Evolutionary conservation across 2,888 invertebrate genomes (phyloP).

Genomic region (Hoplodrina ambigua): DNA sequence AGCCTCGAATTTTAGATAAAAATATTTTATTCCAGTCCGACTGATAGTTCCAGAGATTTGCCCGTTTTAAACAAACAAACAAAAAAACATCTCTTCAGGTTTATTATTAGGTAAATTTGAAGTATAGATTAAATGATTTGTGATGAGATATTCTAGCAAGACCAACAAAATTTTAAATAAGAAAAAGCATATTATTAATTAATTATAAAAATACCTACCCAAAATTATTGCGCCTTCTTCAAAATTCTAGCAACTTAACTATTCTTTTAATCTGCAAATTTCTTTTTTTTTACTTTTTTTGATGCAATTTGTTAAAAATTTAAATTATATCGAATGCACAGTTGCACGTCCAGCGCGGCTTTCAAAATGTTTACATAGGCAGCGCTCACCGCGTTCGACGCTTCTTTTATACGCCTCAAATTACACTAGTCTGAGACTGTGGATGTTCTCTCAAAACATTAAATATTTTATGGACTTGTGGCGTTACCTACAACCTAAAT

Average conservation of each 20-base stretch:
- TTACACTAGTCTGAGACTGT: slow-evolving; percentile 1
- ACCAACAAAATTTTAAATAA: background rate
- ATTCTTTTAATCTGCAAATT: background rate
- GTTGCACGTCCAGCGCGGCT: slow-evolving; percentile 6
- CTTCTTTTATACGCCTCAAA: slow-evolving; percentile 15
- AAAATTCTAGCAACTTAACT: too few relatives aligned
- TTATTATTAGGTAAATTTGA: too few relatives aligned
- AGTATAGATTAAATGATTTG: background rate
- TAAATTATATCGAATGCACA: slow-evolving; percentile 25
- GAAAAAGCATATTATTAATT: too few relatives aligned
- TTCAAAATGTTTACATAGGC: background rate
- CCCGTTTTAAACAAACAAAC: too few relatives aligned
- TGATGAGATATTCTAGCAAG: background rate
- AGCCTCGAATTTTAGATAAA: too few relatives aligned
- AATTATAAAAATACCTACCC: background rate
- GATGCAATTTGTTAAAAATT: too few relatives aligned
- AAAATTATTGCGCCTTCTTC: background rate
- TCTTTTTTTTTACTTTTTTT: background rate
- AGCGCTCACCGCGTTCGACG: background rate
- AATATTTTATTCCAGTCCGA: too few relatives aligned
- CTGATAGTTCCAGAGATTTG: too few relatives aligned
- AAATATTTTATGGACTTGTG: too few relatives aligned
- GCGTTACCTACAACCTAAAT: too few relatives aligned
- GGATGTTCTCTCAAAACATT: background rate
- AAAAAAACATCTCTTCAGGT: too few relatives aligned